Conservation (phyloP, 2,797 vertebrate genomes). For the Siniperca obscura region DNA sequence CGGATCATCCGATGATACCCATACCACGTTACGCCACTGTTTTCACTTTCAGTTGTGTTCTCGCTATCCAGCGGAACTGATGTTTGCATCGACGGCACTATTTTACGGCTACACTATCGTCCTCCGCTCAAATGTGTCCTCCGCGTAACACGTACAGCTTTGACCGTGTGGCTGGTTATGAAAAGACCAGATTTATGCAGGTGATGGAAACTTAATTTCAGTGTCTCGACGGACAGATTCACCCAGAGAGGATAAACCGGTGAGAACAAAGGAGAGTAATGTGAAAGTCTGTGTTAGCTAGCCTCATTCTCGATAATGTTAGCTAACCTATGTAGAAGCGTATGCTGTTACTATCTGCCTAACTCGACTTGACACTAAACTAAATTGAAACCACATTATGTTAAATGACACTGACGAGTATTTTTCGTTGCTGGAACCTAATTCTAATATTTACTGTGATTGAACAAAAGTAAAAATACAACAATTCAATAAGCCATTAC, state of each 20-base stretch:
- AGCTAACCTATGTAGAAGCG: not conserved
- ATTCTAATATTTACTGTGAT: not conserved
- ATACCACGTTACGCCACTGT: too few species aligned
- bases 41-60: accelerated
- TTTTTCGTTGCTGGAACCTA: not conserved
- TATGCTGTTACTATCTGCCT: not conserved
- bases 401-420: not conserved
- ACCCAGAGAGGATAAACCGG: not conserved
- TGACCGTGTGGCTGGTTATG: not conserved
- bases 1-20: too few species aligned
- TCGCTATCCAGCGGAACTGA: constrained; percentile 28
- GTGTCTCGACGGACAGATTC: not conserved
- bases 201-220: not conserved
- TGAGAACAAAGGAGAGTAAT: not conserved
- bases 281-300: not conserved
- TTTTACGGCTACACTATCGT: constrained; percentile 49
- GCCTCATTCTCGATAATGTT: too few species aligned
- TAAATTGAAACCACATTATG: not conserved
- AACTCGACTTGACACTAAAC: not conserved
- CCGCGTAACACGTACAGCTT: accelerated
- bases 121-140: constrained; percentile 40
- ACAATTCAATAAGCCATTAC: not conserved
- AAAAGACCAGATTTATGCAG: not conserved
- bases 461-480: not conserved
- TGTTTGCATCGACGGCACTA: constrained; percentile 18